These are phyloP conservation scores for Myiotriccus ornatus DNA, from an alignment of 2,797 vertebrate species.

Conservation along the genomic window DNA sequence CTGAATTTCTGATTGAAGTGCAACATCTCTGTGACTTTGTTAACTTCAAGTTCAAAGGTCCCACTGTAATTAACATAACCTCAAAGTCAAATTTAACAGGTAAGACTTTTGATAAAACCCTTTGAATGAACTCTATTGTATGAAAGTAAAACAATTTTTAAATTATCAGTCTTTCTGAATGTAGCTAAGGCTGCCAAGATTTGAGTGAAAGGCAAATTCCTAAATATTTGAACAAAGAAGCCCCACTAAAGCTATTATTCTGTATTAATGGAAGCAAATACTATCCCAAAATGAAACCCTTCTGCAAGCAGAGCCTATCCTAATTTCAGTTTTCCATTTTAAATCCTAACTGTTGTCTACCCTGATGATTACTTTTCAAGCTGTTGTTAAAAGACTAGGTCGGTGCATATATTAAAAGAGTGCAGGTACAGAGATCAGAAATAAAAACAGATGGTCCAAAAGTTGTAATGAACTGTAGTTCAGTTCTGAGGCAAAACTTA, in stretches of 20 bases:
- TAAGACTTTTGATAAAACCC: not conserved
- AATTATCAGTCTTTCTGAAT: not conserved
- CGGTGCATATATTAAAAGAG: not conserved
- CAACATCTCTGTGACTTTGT: not conserved
- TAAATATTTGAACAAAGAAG: conserved; percentile 7
- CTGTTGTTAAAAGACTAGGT: not conserved
- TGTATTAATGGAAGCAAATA: not conserved
- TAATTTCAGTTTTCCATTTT: not conserved
- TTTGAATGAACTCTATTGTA: not conserved
- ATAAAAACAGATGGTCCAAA: not conserved
- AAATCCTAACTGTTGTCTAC: not conserved
- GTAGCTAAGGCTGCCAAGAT: not conserved
- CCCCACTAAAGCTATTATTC: not conserved
- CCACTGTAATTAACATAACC: conserved; percentile 17
- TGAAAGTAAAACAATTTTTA: not conserved
- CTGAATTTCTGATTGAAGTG: conserved; percentile 16
- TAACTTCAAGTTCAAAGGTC: not conserved
- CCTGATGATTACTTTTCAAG: not conserved
- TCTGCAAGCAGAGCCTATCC: not conserved
- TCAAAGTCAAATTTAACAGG: not conserved
- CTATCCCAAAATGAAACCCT: not conserved
- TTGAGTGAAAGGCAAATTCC: not conserved
- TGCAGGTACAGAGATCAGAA: not conserved
- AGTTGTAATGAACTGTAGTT: not conserved
- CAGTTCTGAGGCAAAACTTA: not conserved